Percentiles rank a stretch among this genome's conserved stretches.
Evolutionary conservation across 1,140 invertebrate genomes (phyloP).

Genomic region (Holotrichia oblita): DNA sequence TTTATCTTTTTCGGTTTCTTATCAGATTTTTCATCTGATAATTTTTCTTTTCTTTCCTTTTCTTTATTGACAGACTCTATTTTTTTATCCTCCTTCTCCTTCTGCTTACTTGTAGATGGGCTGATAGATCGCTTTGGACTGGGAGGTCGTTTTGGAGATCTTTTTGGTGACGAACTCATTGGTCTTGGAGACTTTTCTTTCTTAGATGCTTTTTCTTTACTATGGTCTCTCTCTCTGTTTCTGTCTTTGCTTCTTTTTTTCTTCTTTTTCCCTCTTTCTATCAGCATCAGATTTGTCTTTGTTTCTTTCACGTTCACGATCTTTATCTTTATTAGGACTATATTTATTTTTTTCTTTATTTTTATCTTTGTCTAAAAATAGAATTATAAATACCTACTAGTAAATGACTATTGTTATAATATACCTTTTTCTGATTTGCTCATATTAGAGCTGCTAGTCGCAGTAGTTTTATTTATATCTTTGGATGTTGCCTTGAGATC

Average conservation of each 20-base stretch:
- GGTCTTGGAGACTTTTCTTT: conserved; percentile 51
- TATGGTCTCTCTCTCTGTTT: conserved; percentile 73
- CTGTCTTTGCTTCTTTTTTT: conserved; percentile 69
- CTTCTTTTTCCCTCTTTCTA: conserved; percentile 68
- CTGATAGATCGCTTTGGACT: conserved; percentile 69
- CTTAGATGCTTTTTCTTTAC: conserved; percentile 59
- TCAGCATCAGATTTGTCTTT: conserved; percentile 67
- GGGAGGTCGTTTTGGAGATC: conserved; percentile 60
- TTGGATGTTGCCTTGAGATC: conserved; percentile 66
- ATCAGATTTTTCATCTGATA: conserved; percentile 25
- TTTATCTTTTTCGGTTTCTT: conserved; percentile 61
- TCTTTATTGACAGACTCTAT: conserved; percentile 60
- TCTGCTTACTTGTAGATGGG: conserved; percentile 63
- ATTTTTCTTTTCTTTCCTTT: conserved; percentile 52
- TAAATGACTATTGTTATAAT: conserved; percentile 58
- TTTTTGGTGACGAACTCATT: conserved; percentile 51
- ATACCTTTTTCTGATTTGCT: conserved; percentile 69
- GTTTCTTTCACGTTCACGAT: conserved; percentile 61
- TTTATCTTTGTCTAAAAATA: conserved; percentile 40
- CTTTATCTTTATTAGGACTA: conserved; percentile 65
- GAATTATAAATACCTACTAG: background rate
- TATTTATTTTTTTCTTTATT: conserved; percentile 67
- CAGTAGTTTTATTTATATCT: conserved; percentile 48
- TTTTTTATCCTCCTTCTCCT: conserved; percentile 63
- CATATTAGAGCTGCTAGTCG: conserved; percentile 48